These are phyloP conservation scores for Schizopygopsis malacanthus DNA, from an alignment of 2,797 vertebrate genomes.

Conservation along the genomic window DNA sequence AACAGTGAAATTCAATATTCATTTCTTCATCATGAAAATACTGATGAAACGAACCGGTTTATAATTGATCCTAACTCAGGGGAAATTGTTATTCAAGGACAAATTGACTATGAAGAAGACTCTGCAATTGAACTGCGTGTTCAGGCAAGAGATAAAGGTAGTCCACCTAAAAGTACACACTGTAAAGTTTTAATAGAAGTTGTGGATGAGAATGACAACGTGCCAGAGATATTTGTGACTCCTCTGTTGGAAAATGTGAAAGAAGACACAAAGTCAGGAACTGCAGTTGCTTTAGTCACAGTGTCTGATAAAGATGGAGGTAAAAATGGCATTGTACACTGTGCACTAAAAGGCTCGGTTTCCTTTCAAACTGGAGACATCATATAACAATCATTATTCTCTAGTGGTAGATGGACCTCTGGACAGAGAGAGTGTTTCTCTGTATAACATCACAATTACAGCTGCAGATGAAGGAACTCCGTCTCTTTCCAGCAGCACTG, in stretches of 20 bases:
- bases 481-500: constrained; percentile 66
- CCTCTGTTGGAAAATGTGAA: constrained; percentile 73
- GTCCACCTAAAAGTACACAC: constrained; percentile 60
- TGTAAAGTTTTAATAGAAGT: constrained; percentile 75
- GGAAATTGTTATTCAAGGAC: constrained; percentile 75
- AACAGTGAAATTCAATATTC: constrained; percentile 71
- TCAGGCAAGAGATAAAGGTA: constrained; percentile 71
- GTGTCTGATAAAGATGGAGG: constrained; percentile 82
- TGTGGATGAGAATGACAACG: constrained; percentile 77
- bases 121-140: constrained; percentile 78
- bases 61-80: constrained; percentile 72
- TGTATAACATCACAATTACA: constrained; percentile 62
- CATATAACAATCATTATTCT: constrained; percentile 55
- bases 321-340: constrained; percentile 69
- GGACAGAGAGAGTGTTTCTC: constrained; percentile 29
- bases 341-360: constrained; percentile 48
- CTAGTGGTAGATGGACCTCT: constrained; percentile 33
- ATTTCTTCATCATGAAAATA: constrained; percentile 61
- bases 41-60: constrained; percentile 61
- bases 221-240: constrained; percentile 72
- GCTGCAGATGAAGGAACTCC: constrained; percentile 68
- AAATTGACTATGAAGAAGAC: constrained; percentile 79
- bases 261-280: constrained; percentile 76
- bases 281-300: constrained; percentile 78
- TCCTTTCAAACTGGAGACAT: constrained; percentile 63